Conservation (phyloP, 2,797 vertebrate species). For the Malacoraja senta region DNA sequence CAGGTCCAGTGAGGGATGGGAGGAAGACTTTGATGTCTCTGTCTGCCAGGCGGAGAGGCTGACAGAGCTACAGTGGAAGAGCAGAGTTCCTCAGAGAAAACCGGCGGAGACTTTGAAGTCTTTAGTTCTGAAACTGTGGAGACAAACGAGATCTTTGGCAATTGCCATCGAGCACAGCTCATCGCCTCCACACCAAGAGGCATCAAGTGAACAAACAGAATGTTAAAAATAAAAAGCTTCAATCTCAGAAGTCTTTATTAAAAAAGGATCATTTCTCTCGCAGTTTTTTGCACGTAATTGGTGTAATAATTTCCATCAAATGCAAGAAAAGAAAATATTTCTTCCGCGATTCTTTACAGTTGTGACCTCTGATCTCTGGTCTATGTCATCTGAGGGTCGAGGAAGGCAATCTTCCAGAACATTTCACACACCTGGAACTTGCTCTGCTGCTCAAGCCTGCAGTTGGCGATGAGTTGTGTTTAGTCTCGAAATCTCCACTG, state of each 20-base stretch:
- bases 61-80: not conserved
- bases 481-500: too few relatives aligned
- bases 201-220: too few relatives aligned
- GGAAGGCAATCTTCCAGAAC: not conserved
- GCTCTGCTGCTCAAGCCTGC: not conserved
- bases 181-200: not conserved
- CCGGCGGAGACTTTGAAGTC: not conserved
- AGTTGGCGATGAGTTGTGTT: not conserved
- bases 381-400: not conserved
- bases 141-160: not conserved
- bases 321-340: not conserved
- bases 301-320: not conserved
- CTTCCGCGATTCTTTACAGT: not conserved
- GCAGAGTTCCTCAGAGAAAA: not conserved
- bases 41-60: not conserved
- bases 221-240: not conserved
- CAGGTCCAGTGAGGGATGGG: not conserved
- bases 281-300: not conserved
- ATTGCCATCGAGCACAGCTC: not conserved
- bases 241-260: not conserved
- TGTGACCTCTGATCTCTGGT: not conserved
- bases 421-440: too few relatives aligned
- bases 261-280: not conserved
- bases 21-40: slow-evolving; percentile 15
- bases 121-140: not conserved